phyloP scores from a whole-genome alignment of 2,888 invertebrate species.

The Drosophila dives region DNA sequence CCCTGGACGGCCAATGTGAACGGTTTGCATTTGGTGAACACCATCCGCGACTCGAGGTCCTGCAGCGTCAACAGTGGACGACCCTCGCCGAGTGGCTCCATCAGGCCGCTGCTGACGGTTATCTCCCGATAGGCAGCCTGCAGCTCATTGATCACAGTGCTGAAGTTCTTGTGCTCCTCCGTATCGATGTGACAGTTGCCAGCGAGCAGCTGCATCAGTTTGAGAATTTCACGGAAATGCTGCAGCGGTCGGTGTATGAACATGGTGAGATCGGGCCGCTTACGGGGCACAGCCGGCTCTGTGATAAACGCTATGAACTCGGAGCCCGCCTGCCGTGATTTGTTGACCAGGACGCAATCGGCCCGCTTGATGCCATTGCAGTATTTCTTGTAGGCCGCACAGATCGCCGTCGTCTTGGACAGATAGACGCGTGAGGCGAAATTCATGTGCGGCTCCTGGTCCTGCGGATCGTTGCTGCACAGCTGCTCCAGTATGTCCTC shows the following conservation, averaged over 20 bases:
- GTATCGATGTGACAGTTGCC: conserved; percentile 84
- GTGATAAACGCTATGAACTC: conserved; percentile 92
- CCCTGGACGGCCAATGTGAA: conserved; percentile 93
- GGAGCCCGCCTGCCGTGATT: conserved; percentile 90
- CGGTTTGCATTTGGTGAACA: conserved; percentile 96
- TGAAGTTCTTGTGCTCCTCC: conserved; percentile 85
- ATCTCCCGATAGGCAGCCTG: conserved; percentile 92
- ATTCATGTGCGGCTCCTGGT: conserved; percentile 89
- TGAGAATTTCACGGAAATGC: conserved; percentile 89
- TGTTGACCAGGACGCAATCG: conserved; percentile 93
- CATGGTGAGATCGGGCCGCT: conserved; percentile 93
- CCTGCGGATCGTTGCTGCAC: conserved; percentile 87
- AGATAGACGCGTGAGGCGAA: conserved; percentile 90
- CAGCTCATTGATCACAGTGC: conserved; percentile 84
- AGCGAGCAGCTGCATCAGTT: conserved; percentile 86
- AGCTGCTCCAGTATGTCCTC: conserved; percentile 92
- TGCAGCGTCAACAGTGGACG: conserved; percentile 92
- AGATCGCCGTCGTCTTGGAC: conserved; percentile 90
- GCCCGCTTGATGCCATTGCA: conserved; percentile 93
- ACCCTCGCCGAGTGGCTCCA: conserved; percentile 94
- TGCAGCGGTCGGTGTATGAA: conserved; percentile 94
- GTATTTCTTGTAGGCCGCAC: conserved; percentile 92
- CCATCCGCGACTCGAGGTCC: conserved; percentile 93
- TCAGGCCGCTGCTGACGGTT: conserved; percentile 92
- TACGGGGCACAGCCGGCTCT: conserved; percentile 92